Conservation (phyloP, 92 coral and sea anemone species). For the Actinernus sp. region DNA sequence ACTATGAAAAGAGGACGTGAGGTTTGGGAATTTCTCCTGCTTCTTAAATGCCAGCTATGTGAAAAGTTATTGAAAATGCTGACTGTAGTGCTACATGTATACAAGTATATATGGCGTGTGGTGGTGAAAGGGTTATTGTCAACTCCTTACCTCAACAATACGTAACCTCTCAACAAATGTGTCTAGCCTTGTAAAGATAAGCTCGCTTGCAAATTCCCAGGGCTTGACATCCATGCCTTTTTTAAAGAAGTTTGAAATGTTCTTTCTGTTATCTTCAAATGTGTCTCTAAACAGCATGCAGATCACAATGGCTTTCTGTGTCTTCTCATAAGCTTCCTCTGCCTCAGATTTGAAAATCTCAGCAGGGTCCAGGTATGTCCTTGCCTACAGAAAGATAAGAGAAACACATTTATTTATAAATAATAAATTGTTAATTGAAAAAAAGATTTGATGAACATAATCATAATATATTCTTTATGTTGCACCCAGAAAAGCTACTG, state of each 20-base stretch:
- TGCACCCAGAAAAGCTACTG: no score
- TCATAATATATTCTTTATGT: no score
- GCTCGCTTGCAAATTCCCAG: conserved; percentile 97
- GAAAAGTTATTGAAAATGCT: no score
- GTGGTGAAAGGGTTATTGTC: no score
- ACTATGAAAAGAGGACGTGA: no score
- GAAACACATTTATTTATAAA: no score
- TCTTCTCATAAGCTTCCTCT: conserved; percentile 94
- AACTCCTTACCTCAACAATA: conserved; percentile 90
- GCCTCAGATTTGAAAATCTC: conserved; percentile 98
- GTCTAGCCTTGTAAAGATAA: conserved; percentile 94
- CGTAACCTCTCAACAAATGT: conserved; percentile 87
- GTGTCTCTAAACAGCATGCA: conserved; percentile 82
- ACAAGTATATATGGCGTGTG: no score
- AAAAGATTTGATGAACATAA: neutral
- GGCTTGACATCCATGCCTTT: conserved; percentile 87
- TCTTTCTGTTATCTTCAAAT: conserved; percentile 85
- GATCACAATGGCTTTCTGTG: conserved; percentile 74
- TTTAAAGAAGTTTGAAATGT: conserved; percentile 86
- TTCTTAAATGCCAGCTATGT: no score
- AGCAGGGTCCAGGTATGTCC: conserved; percentile 91
- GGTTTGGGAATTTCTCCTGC: no score
- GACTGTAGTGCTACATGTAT: no score
- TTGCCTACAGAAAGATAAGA: conserved; percentile 61
- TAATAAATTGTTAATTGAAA: no score